These are phyloP conservation scores for Drosophila tanythrix DNA, from an alignment of 2,888 invertebrate genomes.

Conservation along the genomic window DNA sequence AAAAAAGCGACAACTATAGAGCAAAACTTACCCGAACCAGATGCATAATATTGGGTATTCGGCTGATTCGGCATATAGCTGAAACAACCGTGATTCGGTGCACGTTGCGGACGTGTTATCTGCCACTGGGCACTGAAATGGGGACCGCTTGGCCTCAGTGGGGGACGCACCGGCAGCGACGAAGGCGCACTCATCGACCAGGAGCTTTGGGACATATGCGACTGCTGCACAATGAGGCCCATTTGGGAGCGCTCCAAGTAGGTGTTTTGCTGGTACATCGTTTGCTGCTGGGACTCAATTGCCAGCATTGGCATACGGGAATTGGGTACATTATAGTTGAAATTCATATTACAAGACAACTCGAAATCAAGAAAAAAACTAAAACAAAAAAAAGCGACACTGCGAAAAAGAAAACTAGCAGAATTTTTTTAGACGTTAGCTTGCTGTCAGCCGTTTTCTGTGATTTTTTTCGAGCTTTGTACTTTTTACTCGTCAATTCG, in stretches of 20 bases:
- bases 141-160: conserved; percentile 6
- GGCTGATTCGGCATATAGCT: conserved; percentile 36
- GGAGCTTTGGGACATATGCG: conserved; percentile 60
- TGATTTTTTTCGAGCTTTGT: conserved; percentile 1
- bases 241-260: conserved; percentile 60
- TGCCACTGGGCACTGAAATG: conserved; percentile 6
- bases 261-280: conserved; percentile 66
- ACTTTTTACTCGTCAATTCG: not conserved
- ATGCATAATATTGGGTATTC: conserved; percentile 51
- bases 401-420: not conserved
- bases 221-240: conserved; percentile 56
- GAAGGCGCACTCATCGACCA: conserved; percentile 50
- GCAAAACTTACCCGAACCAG: conserved; percentile 42
- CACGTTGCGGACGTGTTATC: not conserved
- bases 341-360: conserved; percentile 45
- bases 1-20: not conserved
- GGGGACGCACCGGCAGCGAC: conserved; percentile 9
- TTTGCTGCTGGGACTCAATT: conserved; percentile 64
- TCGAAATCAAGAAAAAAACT: not conserved
- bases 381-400: not conserved
- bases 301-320: conserved; percentile 51
- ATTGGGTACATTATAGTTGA: conserved; percentile 32
- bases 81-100: conserved; percentile 2
- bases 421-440: conserved; percentile 17
- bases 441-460: conserved; percentile 12